phyloP scores from a whole-genome alignment of 1,140 invertebrate species.

The Philotrypesis tridentata region DNA sequence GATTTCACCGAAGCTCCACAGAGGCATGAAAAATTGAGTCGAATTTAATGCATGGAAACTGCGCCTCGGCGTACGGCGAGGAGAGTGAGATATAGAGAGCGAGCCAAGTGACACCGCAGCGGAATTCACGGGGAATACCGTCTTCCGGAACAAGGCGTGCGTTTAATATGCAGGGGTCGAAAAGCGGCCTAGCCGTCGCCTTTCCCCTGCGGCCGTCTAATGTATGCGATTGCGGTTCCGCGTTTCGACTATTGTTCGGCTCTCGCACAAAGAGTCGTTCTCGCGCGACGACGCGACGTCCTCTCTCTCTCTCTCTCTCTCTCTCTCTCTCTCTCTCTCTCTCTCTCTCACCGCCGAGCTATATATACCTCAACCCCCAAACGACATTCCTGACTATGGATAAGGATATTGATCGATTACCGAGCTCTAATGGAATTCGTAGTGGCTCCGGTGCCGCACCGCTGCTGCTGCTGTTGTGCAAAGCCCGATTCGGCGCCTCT shows the following conservation, averaged over 20 bases:
- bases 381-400: constrained; percentile 24
- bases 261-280: constrained; percentile 59
- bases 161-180: constrained; percentile 61
- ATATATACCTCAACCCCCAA: neutral
- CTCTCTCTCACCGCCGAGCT: too few relatives aligned
- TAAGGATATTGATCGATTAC: constrained; percentile 51
- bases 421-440: constrained; percentile 29
- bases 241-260: constrained; percentile 60
- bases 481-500: neutral
- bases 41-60: too few relatives aligned
- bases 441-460: too few relatives aligned
- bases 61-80: too few relatives aligned
- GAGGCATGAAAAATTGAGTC: too few relatives aligned
- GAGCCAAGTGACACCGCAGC: constrained; percentile 57
- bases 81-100: neutral
- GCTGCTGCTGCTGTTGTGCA: neutral
- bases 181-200: constrained; percentile 43
- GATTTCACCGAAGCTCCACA: too few relatives aligned
- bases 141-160: constrained; percentile 54
- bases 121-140: constrained; percentile 56
- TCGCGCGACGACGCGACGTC: constrained; percentile 27
- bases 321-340: neutral
- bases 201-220: constrained; percentile 54
- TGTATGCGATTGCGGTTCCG: constrained; percentile 61
- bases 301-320: neutral